A percentile compares a stretch with the other conserved stretches of the same genome.
Evolutionary conservation across 2,797 vertebrate genomes (phyloP).

Genomic region (Pelodytes ibericus): DNA sequence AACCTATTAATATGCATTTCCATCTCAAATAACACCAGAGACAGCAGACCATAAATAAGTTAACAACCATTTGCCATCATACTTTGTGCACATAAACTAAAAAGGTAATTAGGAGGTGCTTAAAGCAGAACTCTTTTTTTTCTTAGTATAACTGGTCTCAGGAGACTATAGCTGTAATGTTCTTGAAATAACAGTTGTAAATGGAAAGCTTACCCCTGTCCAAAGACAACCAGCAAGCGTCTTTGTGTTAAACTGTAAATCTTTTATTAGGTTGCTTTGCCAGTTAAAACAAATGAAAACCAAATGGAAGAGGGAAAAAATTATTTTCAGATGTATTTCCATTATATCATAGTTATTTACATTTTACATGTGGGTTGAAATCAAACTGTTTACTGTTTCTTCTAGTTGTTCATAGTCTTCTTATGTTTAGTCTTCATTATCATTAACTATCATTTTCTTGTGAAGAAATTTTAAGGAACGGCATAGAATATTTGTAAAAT

Average conservation of each 20-base stretch:
- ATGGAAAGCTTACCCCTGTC: constrained; percentile 63
- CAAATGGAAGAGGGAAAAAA: constrained; percentile 65
- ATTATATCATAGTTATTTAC: constrained; percentile 32
- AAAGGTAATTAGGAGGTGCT: constrained; percentile 40
- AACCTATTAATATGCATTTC: too few species aligned
- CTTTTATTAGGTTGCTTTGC: constrained; percentile 70
- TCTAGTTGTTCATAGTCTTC: too few species aligned
- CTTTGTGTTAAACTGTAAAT: constrained; percentile 68
- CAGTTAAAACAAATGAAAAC: constrained; percentile 71
- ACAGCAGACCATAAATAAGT: not conserved
- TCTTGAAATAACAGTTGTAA: constrained; percentile 69
- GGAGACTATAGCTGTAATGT: constrained; percentile 59
- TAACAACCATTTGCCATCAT: constrained; percentile 2
- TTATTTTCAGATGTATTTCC: constrained; percentile 46
- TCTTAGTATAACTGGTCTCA: constrained; percentile 47
- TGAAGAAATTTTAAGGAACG: too few species aligned
- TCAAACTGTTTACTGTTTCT: too few species aligned
- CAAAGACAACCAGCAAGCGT: constrained; percentile 69
- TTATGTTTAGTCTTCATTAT: too few species aligned
- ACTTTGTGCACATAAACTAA: constrained; percentile 31
- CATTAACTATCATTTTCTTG: too few species aligned
- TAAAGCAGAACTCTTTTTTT: constrained; percentile 56
- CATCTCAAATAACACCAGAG: not conserved
- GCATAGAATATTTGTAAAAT: too few species aligned
- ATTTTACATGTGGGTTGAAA: too few species aligned